Conservation (phyloP, 1,140 invertebrate species). For the Dinoponera quadriceps region DNA sequence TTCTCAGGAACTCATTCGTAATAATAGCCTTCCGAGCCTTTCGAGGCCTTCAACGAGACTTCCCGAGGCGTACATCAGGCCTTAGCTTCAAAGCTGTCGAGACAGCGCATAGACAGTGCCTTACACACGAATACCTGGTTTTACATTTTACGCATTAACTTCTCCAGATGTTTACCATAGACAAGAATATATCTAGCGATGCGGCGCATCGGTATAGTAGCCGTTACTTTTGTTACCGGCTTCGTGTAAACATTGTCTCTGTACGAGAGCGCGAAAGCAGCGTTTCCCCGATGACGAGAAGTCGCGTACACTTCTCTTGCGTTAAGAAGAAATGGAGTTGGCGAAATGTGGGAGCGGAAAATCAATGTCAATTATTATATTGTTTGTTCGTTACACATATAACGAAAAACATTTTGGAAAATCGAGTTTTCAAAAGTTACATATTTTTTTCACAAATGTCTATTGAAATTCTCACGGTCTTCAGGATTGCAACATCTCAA, state of each 20-base stretch:
- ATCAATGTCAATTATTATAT: not conserved
- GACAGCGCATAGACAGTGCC: slow-evolving; percentile 74
- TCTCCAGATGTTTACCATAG: slow-evolving; percentile 73
- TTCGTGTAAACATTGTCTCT: slow-evolving; percentile 73
- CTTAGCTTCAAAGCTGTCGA: slow-evolving; percentile 64
- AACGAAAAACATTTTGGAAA: not conserved
- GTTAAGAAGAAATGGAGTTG: not conserved
- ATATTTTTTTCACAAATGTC: not conserved
- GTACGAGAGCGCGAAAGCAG: slow-evolving; percentile 51
- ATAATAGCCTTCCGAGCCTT: not conserved
- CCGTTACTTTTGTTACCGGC: slow-evolving; percentile 50
- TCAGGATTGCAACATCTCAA: no score
- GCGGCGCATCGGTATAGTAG: slow-evolving; percentile 43
- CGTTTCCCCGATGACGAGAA: slow-evolving; percentile 29
- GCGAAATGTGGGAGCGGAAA: not conserved
- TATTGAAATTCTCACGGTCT: not conserved
- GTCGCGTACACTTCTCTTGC: not conserved
- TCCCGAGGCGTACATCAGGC: slow-evolving; percentile 27
- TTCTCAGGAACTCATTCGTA: no score
- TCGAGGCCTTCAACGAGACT: not conserved
- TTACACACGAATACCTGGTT: slow-evolving; percentile 72
- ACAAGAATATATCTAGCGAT: slow-evolving; percentile 61
- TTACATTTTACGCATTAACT: slow-evolving; percentile 70
- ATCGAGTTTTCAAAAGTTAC: not conserved
- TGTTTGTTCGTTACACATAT: not conserved